These are phyloP conservation scores for Leptinotarsa haldemani DNA, from an alignment of 2,888 invertebrate genomes.

Conservation along the genomic window DNA sequence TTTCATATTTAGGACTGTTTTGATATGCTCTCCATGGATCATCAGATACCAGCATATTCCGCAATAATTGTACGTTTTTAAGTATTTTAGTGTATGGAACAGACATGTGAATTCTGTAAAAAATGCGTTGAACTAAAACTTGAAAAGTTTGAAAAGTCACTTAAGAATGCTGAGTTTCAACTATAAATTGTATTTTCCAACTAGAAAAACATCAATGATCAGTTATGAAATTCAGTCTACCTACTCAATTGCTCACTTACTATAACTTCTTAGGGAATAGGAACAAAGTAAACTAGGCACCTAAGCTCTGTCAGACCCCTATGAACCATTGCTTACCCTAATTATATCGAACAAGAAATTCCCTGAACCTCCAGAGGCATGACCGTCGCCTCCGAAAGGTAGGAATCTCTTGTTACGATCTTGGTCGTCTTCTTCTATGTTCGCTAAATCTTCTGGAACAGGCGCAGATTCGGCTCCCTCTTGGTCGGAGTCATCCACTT, in stretches of 20 bases:
- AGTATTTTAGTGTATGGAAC: too few species aligned
- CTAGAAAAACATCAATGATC: too few species aligned
- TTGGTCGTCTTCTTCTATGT: constrained; percentile 78
- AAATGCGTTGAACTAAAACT: too few species aligned
- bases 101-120: too few species aligned
- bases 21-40: too few species aligned
- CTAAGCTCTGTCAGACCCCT: not conserved
- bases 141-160: too few species aligned
- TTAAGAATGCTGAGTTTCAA: too few species aligned
- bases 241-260: not conserved
- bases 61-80: too few species aligned
- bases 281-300: constrained; percentile 2
- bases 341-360: constrained; percentile 91
- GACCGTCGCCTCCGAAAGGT: constrained; percentile 72
- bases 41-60: too few species aligned
- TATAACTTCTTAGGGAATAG: not conserved
- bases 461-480: constrained; percentile 69
- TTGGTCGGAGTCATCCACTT: constrained; percentile 51
- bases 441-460: constrained; percentile 78
- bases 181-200: too few species aligned
- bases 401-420: constrained; percentile 86
- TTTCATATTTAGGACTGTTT: too few species aligned
- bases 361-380: constrained; percentile 78
- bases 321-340: constrained; percentile 75
- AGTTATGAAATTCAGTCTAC: not conserved